A percentile compares a stretch with the other conserved stretches of the same genome.
phyloP scores from a whole-genome alignment of 2,113 vertebrate species.

The Myocastor coypus region DNA sequence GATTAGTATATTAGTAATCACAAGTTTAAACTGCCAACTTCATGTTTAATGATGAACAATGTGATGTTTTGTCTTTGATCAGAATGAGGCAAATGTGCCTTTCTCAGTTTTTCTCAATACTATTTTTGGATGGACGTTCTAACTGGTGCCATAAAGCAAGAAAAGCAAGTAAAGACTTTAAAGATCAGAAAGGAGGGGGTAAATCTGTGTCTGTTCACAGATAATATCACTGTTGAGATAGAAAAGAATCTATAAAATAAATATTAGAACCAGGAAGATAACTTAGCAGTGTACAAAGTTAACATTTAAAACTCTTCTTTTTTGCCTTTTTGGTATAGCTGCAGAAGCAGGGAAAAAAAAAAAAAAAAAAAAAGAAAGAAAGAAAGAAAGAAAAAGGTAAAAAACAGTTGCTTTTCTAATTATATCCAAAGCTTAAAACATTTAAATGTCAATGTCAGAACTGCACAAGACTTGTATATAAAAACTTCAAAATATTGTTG shows the following conservation, averaged over 20 bases:
- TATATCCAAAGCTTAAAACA: not conserved
- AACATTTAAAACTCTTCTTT: constrained; percentile 6
- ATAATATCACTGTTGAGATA: not conserved
- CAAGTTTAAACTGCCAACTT: constrained; percentile 14
- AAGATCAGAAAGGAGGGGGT: constrained; percentile 5
- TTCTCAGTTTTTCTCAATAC: not conserved
- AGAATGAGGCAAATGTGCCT: not conserved
- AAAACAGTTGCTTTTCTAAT: constrained; percentile 37
- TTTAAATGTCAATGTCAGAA: constrained; percentile 34
- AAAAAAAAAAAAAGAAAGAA: constrained; percentile 31
- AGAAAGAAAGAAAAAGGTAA: constrained; percentile 39
- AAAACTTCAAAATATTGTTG: not conserved
- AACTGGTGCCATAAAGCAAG: not conserved
- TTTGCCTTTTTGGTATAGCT: not conserved
- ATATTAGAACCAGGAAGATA: constrained; percentile 50
- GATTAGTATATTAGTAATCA: not conserved
- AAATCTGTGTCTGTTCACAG: constrained; percentile 15
- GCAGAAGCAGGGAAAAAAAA: not conserved
- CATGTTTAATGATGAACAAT: constrained; percentile 25
- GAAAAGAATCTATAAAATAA: constrained; percentile 29
- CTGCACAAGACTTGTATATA: not conserved
- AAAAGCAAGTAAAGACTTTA: not conserved
- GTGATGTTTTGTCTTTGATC: not conserved
- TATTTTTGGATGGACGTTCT: constrained; percentile 33
- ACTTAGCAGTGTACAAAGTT: constrained; percentile 39